These are phyloP conservation scores for Mirza zaza DNA, from an alignment of 2,113 vertebrate species.

Conservation along the genomic window DNA sequence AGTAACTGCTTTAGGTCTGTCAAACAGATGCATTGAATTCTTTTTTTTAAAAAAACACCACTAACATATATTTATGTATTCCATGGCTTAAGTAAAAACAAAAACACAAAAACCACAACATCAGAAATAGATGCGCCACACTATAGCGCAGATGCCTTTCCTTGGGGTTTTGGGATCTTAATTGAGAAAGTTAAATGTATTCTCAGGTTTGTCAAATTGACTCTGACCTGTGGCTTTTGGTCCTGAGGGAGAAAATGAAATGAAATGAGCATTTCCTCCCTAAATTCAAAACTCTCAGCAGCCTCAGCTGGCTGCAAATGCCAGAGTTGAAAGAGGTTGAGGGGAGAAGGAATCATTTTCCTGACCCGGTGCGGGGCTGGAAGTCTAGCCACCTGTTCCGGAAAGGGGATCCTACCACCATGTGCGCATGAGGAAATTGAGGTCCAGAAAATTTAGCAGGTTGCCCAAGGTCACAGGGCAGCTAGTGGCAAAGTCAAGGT, in stretches of 20 bases:
- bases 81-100: background rate
- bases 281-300: background rate
- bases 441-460: background rate
- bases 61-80: background rate
- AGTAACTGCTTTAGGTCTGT: too few relatives aligned
- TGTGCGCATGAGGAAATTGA: background rate
- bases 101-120: background rate
- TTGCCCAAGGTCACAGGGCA: background rate
- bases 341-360: background rate
- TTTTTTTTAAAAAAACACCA: background rate
- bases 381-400: background rate
- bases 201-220: background rate
- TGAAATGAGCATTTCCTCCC: background rate
- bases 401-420: background rate
- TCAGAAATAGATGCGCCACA: background rate
- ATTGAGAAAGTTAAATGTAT: background rate
- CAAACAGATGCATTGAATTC: too few relatives aligned
- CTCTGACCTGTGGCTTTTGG: background rate
- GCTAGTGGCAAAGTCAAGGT: background rate
- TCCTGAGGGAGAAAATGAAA: background rate
- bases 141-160: background rate
- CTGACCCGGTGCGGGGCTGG: fast-evolving
- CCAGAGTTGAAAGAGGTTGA: background rate
- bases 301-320: background rate
- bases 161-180: background rate